Evolutionary conservation across 2,113 vertebrate species (phyloP), one percentile per base, ranked within the genome.

Genomic region (Neolamprologus brichardi): DNA sequence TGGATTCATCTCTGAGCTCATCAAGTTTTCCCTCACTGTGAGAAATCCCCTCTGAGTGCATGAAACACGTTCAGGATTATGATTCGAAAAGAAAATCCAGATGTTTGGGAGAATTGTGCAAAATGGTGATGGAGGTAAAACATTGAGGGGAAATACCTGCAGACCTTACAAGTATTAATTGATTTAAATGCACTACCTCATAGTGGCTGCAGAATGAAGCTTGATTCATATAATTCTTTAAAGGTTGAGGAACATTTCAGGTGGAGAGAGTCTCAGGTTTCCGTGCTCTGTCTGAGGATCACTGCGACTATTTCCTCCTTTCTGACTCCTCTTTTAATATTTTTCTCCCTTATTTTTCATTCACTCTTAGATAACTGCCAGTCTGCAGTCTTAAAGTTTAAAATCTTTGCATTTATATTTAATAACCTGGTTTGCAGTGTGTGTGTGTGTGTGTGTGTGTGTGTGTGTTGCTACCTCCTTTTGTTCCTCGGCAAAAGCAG

Each of bases 121-220:
- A 28, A 15, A 0, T 44, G 8, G 39, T 12, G 37, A 23, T 1
- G 20, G 0, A 75, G 20, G 20, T 46, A 4, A 75, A 75, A 72
- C 64, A 25, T 3, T 0, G n/a, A 15, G n/a, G 37, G 11, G 20
- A 7, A 72, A 46, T 17, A 11, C 8, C 14, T 75, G 0, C 67
- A 75, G 41, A 75, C 67, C 5, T 28, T 75, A 46, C 4, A 41
- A 0, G 0, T 39, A 1, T 41, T 15, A 3, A 64, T 37, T 1
- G 2, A 1, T 64, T 20, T 37, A 5, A 20, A 75, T 46, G 39
- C 39, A 25, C 20, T 0, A 1, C 39, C 67, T 72, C 14, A 10
- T 15, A 25, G 37, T 44, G 20, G 37, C 37, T 44, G n/a, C 39
- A 25, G 39, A 41, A 44, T 70, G n/a, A 70, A 23, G n/a, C 12